Evolutionary conservation across 2,888 invertebrate genomes (phyloP).

Genomic region (Lymantria dispar): DNA sequence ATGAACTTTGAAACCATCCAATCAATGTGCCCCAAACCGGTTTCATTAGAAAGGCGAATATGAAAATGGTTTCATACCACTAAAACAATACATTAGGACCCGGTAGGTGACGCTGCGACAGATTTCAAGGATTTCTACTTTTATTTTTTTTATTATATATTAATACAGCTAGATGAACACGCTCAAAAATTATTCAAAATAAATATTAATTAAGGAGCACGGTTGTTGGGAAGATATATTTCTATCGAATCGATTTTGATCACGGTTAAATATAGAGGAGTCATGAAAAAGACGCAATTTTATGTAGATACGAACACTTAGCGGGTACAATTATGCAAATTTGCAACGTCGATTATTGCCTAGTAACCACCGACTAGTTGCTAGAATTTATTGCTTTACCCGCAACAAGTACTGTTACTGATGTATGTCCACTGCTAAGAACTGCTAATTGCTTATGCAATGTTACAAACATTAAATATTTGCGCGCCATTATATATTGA

Average conservation of each 20-base stretch:
- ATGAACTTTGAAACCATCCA: no score
- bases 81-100: no score
- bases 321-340: slow-evolving; percentile 77
- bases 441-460: slow-evolving; percentile 42
- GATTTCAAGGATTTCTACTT: no score
- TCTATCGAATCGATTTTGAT: slow-evolving; percentile 53
- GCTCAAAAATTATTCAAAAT: slow-evolving; percentile 35
- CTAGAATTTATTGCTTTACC: slow-evolving; percentile 62
- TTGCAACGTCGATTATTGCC: slow-evolving; percentile 69
- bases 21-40: no score
- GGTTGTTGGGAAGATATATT: slow-evolving; percentile 37
- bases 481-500: slow-evolving; percentile 12
- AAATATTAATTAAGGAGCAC: slow-evolving; percentile 44
- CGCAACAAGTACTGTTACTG: slow-evolving; percentile 30
- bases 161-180: slow-evolving; percentile 29
- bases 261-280: slow-evolving; percentile 63
- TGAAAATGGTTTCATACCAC: no score
- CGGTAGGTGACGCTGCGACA: no score
- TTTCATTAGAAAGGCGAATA: no score
- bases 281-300: slow-evolving; percentile 74
- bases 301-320: slow-evolving; percentile 77
- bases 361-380: slow-evolving; percentile 70
- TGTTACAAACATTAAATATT: slow-evolving; percentile 21
- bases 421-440: slow-evolving; percentile 42
- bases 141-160: no score